These are phyloP conservation scores for Acrocera orbiculus DNA, from an alignment of 2,888 invertebrate genomes.

Conservation along the genomic window DNA sequence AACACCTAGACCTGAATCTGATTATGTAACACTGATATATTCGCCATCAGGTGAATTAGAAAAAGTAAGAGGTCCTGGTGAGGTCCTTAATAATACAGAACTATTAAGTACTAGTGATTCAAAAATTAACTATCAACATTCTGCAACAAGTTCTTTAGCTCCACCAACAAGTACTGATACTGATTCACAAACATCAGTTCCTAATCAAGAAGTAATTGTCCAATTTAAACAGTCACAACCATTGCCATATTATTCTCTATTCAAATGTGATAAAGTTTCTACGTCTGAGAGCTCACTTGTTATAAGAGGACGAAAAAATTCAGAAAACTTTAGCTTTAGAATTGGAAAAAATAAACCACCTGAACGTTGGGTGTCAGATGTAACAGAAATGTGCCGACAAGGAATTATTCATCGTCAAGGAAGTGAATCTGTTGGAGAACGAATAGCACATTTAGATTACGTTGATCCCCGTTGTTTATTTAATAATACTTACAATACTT, in stretches of 20 bases:
- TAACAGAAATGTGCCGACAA: slow-evolving; percentile 25
- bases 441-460: slow-evolving; percentile 76
- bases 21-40: slow-evolving; percentile 29
- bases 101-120: slow-evolving; percentile 16
- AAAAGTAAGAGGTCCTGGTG: no score
- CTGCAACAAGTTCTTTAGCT: no score
- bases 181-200: slow-evolving; percentile 1
- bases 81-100: slow-evolving; percentile 18
- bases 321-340: slow-evolving; percentile 19
- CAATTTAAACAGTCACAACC: slow-evolving; percentile 6
- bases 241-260: slow-evolving; percentile 17
- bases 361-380: slow-evolving; percentile 27
- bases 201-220: not conserved
- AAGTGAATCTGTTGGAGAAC: slow-evolving; percentile 65
- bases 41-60: slow-evolving; percentile 22
- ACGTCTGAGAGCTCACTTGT: slow-evolving; percentile 23
- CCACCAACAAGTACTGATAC: slow-evolving; percentile 9
- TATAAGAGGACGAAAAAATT: slow-evolving; percentile 21
- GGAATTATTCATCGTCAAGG: slow-evolving; percentile 51
- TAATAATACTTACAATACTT: slow-evolving; percentile 15
- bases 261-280: slow-evolving; percentile 18
- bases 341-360: slow-evolving; percentile 22
- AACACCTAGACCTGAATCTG: slow-evolving; percentile 25
- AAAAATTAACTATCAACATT: slow-evolving; percentile 17
- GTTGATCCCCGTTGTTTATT: slow-evolving; percentile 60